Base-by-base conservation (phyloP, 1,140 invertebrate genomes). In the Drosophila serrata region DNA sequence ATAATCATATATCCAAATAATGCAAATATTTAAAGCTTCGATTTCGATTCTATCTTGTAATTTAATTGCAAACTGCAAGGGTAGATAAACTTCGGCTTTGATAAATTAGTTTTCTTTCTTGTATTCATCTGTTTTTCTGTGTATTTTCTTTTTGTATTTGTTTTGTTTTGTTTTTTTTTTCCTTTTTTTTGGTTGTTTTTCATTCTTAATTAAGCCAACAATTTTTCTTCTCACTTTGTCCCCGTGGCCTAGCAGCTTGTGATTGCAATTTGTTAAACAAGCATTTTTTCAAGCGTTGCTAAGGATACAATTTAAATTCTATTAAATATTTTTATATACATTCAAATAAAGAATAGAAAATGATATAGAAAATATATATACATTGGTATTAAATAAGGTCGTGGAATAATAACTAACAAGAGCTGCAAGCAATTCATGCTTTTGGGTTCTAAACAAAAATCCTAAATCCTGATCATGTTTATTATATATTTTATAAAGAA, bases 241-340 rank as follows among this genome's bases (percentile, higher is more conserved):
- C 78, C 64, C 46, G 27, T 33, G 29, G 37, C 31, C 43, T 29
- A 27, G 43, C 31, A 19, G 45, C 37, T 55, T 65, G 42, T 43
- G 79, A 82, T 74, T 82, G 80, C 79, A 67, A 79, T 87, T 86
- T 63, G 48, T 55, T 65, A 53, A 81, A 59, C 62, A 12, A 31
- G 12, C 37, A 1, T 33, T 40, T 70, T 79, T 64, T 62, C 37
- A 37, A 31, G 60, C 51, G 37, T 39, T 27, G 33, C 33, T 9
- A 24, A 39, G 57, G 53, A 57, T 9, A n/a, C 11, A 22, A 31
- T 42, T 11, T 29, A 9, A 11, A 12, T 5, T 12, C 4, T 33
- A 12, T 55, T 0, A 22, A 55, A 15, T 8, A 27, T 19, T n/a
- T n/a, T n/a, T n/a, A 22, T 5, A 8, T 13, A 15, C 1, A 15